These are phyloP conservation scores for Sinella curviseta DNA, from an alignment of 1,140 invertebrate species.

Conservation along the genomic window DNA sequence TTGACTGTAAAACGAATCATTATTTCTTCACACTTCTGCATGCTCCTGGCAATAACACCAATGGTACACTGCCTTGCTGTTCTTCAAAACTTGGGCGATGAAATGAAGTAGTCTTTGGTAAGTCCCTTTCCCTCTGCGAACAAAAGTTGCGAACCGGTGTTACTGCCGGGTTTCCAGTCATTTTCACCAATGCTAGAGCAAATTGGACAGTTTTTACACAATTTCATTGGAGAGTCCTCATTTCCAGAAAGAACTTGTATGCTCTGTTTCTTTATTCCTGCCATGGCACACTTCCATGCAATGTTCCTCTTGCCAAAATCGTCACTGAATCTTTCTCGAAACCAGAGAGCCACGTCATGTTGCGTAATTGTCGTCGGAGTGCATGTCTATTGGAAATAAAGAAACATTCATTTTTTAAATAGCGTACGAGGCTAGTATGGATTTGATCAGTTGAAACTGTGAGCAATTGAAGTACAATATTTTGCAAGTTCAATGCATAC, in stretches of 20 bases:
- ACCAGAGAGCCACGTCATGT: not conserved
- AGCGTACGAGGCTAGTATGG: no score
- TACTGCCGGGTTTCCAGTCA: not conserved
- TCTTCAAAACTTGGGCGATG: no score
- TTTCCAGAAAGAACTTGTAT: not conserved
- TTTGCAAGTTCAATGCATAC: not conserved
- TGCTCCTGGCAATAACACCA: no score
- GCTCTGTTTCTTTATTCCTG: not conserved
- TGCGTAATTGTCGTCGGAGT: not conserved
- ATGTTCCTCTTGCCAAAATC: not conserved
- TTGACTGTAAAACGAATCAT: no score
- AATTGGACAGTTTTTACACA: not conserved
- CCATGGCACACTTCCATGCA: not conserved
- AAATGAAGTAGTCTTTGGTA: not conserved
- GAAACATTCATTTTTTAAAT: not conserved
- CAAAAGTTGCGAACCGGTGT: not conserved
- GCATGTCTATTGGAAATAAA: not conserved
- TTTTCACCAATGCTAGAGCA: not conserved
- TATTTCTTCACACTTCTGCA: no score
- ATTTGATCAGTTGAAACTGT: no score
- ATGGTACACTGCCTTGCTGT: no score
- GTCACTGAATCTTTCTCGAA: not conserved
- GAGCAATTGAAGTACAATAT: no score
- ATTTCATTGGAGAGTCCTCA: not conserved
- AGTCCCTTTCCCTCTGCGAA: not conserved